phyloP scores from a whole-genome alignment of 2,888 invertebrate genomes.

The Standfussiana lucernea region DNA sequence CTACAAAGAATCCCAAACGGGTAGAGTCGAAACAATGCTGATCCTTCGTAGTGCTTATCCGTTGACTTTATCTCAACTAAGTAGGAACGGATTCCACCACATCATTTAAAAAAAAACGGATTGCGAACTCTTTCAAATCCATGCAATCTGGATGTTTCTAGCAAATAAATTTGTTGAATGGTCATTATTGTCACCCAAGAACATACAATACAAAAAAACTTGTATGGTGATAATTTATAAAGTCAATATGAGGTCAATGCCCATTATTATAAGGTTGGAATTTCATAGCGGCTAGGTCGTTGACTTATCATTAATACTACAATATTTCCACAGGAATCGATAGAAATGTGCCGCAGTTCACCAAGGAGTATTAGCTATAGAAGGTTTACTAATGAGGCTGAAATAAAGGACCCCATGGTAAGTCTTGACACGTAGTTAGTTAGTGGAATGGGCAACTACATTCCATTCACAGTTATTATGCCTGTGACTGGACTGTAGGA shows the following conservation, averaged over 20 bases:
- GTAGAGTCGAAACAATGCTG: not conserved
- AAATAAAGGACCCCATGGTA: constrained; percentile 85
- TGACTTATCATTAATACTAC: constrained; percentile 26
- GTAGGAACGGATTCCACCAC: not conserved
- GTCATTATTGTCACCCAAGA: not conserved
- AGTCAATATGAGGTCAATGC: constrained; percentile 32
- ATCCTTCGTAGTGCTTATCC: not conserved
- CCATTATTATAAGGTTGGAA: not conserved
- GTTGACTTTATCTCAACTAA: not conserved
- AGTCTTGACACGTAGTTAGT: constrained; percentile 60
- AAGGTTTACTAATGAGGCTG: constrained; percentile 92
- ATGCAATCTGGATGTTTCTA: not conserved
- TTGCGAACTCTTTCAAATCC: not conserved
- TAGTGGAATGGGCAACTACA: too few species aligned
- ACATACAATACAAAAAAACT: not conserved
- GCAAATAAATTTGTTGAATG: constrained; percentile 15
- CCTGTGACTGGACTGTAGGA: too few species aligned
- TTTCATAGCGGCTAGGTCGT: not conserved
- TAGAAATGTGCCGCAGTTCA: constrained; percentile 95
- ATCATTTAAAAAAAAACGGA: not conserved
- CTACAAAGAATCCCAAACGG: not conserved
- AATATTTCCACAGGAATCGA: constrained; percentile 92
- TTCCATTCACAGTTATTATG: too few species aligned
- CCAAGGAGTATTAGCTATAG: constrained; percentile 97
- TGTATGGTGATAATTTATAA: constrained; percentile 2